Conservation (phyloP, 2,888 invertebrate species). For the Hedya salicella region DNA sequence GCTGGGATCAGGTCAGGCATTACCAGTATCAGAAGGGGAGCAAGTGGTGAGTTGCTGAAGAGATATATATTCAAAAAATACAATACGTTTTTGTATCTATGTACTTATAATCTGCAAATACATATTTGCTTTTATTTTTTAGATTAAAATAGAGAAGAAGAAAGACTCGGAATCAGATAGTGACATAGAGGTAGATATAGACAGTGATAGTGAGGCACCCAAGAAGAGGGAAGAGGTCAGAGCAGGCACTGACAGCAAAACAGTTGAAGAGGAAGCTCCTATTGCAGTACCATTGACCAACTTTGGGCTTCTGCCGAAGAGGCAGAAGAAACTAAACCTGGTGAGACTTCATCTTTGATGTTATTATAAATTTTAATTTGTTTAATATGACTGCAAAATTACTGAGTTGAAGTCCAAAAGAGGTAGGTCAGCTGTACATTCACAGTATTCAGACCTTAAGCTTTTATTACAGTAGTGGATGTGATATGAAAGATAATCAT, state of each 20-base stretch:
- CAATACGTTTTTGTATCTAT: too few species aligned
- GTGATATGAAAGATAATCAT: too few species aligned
- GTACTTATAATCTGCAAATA: too few species aligned
- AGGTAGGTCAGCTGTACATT: too few species aligned
- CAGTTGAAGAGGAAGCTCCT: constrained; percentile 57
- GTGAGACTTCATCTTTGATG: constrained; percentile 58
- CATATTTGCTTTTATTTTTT: too few species aligned
- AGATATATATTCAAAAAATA: too few species aligned
- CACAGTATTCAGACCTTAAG: too few species aligned
- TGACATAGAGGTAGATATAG: constrained; percentile 86
- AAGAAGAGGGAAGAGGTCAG: constrained; percentile 42
- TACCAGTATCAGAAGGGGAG: constrained; percentile 85
- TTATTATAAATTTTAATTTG: too few species aligned
- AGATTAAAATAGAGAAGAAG: constrained; percentile 82
- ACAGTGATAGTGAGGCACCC: constrained; percentile 75
- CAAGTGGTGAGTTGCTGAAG: constrained; percentile 83
- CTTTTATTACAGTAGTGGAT: too few species aligned
- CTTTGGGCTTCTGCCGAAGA: constrained; percentile 76
- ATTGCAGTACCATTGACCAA: constrained; percentile 67
- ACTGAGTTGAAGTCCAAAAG: too few species aligned
- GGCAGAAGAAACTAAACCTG: constrained; percentile 83
- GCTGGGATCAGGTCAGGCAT: constrained; percentile 81
- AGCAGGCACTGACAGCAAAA: constrained; percentile 37
- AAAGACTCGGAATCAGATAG: constrained; percentile 78
- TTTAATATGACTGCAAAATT: too few species aligned